phyloP scores from a whole-genome alignment of 2,113 vertebrate species.

The Podarcis muralis region DNA sequence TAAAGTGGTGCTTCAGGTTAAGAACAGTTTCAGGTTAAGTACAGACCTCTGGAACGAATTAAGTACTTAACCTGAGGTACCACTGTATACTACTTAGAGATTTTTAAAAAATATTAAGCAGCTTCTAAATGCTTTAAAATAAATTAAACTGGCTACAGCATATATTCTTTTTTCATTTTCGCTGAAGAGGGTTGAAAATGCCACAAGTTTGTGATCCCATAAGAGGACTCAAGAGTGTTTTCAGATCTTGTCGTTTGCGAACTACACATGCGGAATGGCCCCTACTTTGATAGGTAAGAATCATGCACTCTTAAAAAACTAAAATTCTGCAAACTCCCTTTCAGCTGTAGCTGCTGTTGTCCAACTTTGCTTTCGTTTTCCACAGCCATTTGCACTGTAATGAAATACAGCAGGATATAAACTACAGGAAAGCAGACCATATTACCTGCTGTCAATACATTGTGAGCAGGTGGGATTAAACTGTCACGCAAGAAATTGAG shows the following conservation, averaged over 20 bases:
- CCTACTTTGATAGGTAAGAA: not conserved
- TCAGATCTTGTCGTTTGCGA: slow-evolving; percentile 8
- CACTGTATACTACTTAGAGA: too few species aligned
- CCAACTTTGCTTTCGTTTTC: slow-evolving; percentile 7
- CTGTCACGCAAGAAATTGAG: not conserved
- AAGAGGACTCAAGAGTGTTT: not conserved
- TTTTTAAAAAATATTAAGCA: too few species aligned
- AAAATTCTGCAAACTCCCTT: slow-evolving; percentile 16
- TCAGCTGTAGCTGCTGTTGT: not conserved
- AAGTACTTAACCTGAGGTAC: too few species aligned
- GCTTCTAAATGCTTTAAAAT: too few species aligned
- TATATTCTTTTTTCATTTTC: too few species aligned
- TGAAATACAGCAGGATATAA: slow-evolving; percentile 6
- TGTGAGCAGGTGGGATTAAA: not conserved
- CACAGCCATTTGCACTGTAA: not conserved
- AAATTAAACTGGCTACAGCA: too few species aligned
- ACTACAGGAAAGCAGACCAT: slow-evolving; percentile 1
- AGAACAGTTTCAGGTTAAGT: too few species aligned
- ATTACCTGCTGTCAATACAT: not conserved
- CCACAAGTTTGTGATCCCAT: too few species aligned
- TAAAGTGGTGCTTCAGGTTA: too few species aligned
- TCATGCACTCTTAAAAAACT: not conserved
- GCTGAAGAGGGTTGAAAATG: too few species aligned
- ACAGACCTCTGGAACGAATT: too few species aligned
- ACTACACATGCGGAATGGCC: not conserved